These are phyloP conservation scores for Melipona quadrifasciata DNA, from an alignment of 1,140 invertebrate species.

Conservation along the genomic window DNA sequence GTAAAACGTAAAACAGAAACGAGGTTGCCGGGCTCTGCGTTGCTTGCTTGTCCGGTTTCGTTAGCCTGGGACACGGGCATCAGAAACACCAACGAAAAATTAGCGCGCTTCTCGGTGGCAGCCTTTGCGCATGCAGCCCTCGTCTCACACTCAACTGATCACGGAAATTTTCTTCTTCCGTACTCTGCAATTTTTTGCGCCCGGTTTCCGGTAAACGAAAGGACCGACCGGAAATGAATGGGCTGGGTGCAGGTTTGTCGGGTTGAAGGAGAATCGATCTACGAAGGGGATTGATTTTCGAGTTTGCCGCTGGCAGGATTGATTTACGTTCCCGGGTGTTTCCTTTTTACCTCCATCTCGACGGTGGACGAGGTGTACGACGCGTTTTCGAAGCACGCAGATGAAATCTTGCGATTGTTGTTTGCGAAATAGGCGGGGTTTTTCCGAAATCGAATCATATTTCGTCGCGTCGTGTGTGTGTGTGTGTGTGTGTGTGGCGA, in stretches of 20 bases:
- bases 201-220: neutral
- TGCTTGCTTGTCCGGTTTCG: neutral
- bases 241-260: neutral
- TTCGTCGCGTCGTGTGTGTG: neutral
- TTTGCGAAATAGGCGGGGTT: neutral
- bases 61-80: neutral
- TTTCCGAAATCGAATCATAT: neutral
- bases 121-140: neutral
- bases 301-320: no score
- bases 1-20: slow-evolving; percentile 10
- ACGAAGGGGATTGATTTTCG: neutral
- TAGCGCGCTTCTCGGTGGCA: neutral
- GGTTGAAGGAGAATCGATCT: neutral
- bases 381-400: no score
- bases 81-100: slow-evolving; percentile 13
- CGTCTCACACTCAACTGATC: neutral
- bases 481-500: neutral
- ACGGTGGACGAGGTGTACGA: neutral
- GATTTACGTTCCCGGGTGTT: neutral
- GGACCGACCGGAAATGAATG: neutral
- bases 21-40: neutral
- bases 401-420: neutral
- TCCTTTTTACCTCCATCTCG: neutral
- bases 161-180: neutral
- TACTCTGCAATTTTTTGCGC: neutral